These are phyloP conservation scores for Agrilus mali DNA, from an alignment of 2,888 invertebrate species.

Conservation along the genomic window DNA sequence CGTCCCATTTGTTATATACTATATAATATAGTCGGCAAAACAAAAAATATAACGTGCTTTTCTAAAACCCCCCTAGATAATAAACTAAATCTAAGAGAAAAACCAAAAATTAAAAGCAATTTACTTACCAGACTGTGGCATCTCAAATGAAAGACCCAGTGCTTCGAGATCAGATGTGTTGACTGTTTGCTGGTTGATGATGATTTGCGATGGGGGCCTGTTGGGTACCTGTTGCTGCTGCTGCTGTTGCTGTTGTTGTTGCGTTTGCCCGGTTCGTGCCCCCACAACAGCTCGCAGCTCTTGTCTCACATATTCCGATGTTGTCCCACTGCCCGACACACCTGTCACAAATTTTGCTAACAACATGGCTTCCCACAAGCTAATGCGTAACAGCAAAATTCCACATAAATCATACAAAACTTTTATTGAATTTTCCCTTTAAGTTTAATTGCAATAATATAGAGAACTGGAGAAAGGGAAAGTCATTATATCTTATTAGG, in stretches of 20 bases:
- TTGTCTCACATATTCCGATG: constrained; percentile 81
- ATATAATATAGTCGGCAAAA: constrained; percentile 2
- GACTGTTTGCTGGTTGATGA: constrained; percentile 18
- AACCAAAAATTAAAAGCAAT: constrained; percentile 19
- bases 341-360: constrained; percentile 21
- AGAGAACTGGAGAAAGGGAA: no score
- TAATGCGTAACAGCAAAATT: neutral
- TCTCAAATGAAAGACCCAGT: constrained; percentile 55
- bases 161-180: constrained; percentile 53
- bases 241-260: constrained; percentile 26
- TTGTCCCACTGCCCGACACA: constrained; percentile 47
- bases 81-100: constrained; percentile 8
- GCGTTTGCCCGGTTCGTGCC: constrained; percentile 51
- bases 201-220: constrained; percentile 25
- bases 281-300: constrained; percentile 82
- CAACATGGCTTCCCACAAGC: constrained; percentile 10
- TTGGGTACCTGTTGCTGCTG: constrained; percentile 22
- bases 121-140: constrained; percentile 47
- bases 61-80: constrained; percentile 3
- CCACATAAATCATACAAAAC: no score
- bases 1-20: constrained; percentile 1
- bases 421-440: no score
- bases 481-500: no score
- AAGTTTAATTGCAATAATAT: no score
- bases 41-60: constrained; percentile 1